Base-by-base conservation (phyloP, 2,113 vertebrate species). In the Pachycephala philippinensis region DNA sequence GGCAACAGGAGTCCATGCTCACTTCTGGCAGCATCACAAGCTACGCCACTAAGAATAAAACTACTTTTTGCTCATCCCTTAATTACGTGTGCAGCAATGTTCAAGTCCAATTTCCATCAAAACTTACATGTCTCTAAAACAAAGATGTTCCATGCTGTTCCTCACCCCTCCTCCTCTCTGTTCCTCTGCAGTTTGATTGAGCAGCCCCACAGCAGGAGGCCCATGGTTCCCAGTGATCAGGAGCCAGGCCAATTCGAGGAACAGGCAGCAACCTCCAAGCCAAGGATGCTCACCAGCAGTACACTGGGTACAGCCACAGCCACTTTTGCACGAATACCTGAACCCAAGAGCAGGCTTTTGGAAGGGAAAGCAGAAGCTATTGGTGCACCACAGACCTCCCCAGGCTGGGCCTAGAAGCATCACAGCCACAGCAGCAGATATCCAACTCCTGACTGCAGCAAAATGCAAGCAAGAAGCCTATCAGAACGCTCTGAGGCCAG, bases 181-280 rank as follows among this genome's bases (percentile, higher is more conserved):
- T 2, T 85, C 14, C 47, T 76, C 47, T 3, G 1, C 35, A 68
- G 42, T 59, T 44, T 56, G 76, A 53, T 10, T 3, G 21, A 68
- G 66, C 49, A 93, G 61, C 16, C 35, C 39, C 5, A 3, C 28
- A 87, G 35, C 39, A 64, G 44, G 31, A 87, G n/a, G 4, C 76
- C 4, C 10, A 1, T 0, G 1, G 44, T 14, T 79, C 13, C 33
- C 52, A 64, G 6, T 0, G 10, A 23, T 27, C 39, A 60, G 30
- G 7, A 79, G 47, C 33, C 82, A 78, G 17, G 33, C 15, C 35
- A 59, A 9, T 23, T 13, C 1, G 0, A 3, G 26, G 44, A 63
- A 65, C 35, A 59, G 19, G 54, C 30, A 78, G 42, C 22, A 80
- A 26, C 22, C 49, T 65, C 28, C 2, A 11, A 39, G 31, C 18